phyloP scores from a whole-genome alignment of 1,140 invertebrate species.

The Dinoponera quadriceps region DNA sequence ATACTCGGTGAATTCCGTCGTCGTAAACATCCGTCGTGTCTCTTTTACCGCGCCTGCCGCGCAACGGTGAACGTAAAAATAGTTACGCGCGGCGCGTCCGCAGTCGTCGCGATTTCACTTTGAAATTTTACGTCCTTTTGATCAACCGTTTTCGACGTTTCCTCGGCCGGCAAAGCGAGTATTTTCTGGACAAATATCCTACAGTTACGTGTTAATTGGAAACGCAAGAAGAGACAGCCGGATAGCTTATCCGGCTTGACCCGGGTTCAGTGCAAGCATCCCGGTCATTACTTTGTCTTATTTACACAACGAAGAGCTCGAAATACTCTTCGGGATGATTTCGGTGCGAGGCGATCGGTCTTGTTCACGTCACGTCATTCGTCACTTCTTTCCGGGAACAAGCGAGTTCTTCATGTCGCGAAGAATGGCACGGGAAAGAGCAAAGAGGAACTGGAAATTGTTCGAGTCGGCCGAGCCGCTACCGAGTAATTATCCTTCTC shows the following conservation, averaged over 20 bases:
- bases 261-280: slow-evolving; percentile 39
- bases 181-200: not conserved
- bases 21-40: not conserved
- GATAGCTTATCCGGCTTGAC: slow-evolving; percentile 43
- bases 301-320: slow-evolving; percentile 46
- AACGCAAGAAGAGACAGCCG: slow-evolving; percentile 58
- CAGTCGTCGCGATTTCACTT: not conserved
- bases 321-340: slow-evolving; percentile 67
- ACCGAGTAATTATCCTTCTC: slow-evolving; percentile 58
- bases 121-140: not conserved
- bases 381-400: slow-evolving; percentile 68
- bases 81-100: not conserved
- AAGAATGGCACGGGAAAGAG: slow-evolving; percentile 16
- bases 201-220: slow-evolving; percentile 68
- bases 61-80: not conserved
- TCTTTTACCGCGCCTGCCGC: not conserved
- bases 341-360: slow-evolving; percentile 63
- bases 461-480: slow-evolving; percentile 51
- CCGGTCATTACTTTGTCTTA: slow-evolving; percentile 49
- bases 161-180: not conserved
- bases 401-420: slow-evolving; percentile 45
- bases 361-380: slow-evolving; percentile 70
- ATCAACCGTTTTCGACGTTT: not conserved
- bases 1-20: not conserved
- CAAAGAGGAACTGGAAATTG: slow-evolving; percentile 50